Percentiles rank a stretch among this genome's conserved stretches.
Conservation (phyloP, 2,888 invertebrate genomes). For the Apotomis capreana region DNA sequence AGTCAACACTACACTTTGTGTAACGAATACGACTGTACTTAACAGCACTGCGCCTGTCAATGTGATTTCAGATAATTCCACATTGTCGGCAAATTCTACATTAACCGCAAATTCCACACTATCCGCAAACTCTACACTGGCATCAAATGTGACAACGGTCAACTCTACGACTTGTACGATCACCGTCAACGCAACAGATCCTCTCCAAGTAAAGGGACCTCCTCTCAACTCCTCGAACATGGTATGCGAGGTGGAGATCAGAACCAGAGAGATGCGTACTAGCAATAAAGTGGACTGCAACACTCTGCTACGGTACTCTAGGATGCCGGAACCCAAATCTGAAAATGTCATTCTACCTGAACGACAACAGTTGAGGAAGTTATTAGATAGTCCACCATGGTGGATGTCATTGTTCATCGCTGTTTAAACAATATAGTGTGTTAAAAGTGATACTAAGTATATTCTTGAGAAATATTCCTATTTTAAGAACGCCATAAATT, state of each 20-base stretch:
- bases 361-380: conserved; percentile 63
- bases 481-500: too few relatives aligned
- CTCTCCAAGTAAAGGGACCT: conserved; percentile 63
- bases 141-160: conserved; percentile 46
- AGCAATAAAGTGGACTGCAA: conserved; percentile 65
- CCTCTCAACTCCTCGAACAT: conserved; percentile 56
- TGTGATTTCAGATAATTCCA: conserved; percentile 42
- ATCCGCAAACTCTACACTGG: conserved; percentile 46
- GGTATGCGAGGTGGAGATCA: conserved; percentile 69
- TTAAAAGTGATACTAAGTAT: too few relatives aligned
- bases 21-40: conserved; percentile 58
- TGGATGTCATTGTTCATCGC: conserved; percentile 74
- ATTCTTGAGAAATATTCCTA: too few relatives aligned
- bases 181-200: conserved; percentile 59
- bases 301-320: conserved; percentile 64
- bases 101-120: conserved; percentile 46
- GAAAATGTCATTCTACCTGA: conserved; percentile 58
- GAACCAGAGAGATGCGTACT: conserved; percentile 57
- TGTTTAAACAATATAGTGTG: conserved; percentile 48
- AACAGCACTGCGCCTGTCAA: conserved; percentile 47
- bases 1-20: conserved; percentile 61
- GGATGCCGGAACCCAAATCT: conserved; percentile 64
- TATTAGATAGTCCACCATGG: conserved; percentile 74
- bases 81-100: conserved; percentile 48
- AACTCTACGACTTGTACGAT: conserved; percentile 59